Evolutionary conservation across 2,113 vertebrate species (phyloP).

Genomic region (Trichechus manatus): DNA sequence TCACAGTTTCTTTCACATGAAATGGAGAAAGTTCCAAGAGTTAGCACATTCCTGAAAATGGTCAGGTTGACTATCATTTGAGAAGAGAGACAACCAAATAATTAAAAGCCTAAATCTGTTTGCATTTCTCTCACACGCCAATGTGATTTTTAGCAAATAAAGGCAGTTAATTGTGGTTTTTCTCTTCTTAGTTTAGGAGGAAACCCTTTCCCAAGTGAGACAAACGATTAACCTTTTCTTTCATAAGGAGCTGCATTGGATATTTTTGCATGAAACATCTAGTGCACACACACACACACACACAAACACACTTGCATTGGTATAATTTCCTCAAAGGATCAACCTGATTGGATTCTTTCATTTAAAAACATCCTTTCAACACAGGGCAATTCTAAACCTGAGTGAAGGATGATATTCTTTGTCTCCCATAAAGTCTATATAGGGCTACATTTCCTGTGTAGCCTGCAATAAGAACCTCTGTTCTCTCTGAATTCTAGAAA

Average conservation of each 20-base stretch:
- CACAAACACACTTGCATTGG: background rate
- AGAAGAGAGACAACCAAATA: background rate
- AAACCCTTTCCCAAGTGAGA: background rate
- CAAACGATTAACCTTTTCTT: background rate
- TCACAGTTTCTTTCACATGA: background rate
- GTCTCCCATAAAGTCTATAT: background rate
- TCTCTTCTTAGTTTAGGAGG: slow-evolving; percentile 46
- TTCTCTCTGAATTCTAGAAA: slow-evolving; percentile 55
- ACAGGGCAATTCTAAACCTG: background rate
- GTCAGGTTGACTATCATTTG: background rate
- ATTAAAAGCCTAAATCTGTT: background rate
- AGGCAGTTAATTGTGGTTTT: background rate
- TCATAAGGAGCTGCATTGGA: background rate
- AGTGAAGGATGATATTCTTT: background rate
- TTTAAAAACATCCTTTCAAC: background rate
- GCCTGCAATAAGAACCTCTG: background rate
- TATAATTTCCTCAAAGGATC: background rate
- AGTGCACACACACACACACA: too few species aligned
- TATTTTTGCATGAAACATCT: background rate
- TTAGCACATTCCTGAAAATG: background rate
- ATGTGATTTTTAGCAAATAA: slow-evolving; percentile 7
- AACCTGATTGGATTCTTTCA: background rate
- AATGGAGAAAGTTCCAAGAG: background rate
- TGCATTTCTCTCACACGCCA: background rate
- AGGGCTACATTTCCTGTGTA: background rate